Evolutionary conservation across 2,888 invertebrate genomes (phyloP), one percentile per base, ranked within the genome.

Genomic region (Drosophila aldrichi): DNA sequence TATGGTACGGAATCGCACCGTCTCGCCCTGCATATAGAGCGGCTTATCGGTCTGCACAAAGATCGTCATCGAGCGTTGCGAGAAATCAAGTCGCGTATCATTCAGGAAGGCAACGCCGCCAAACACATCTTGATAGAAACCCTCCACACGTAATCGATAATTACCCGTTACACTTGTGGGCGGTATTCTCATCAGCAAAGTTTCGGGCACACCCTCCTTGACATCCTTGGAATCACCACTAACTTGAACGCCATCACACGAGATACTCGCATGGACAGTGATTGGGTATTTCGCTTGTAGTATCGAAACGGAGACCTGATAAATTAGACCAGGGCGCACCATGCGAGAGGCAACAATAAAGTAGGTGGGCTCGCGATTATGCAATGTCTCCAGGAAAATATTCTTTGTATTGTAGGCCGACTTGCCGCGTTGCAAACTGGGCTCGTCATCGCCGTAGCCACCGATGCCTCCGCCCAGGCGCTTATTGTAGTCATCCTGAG

Each of bases 21-120:
- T 96, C 92, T 98, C 97, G 7, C 97, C 96, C 92, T 98, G 98
- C 95, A 96, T 98, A 91, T 99, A 99, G 7, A 98, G 95, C 0
- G 98, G 98, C 91, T 98, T 98, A 92, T 98, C 98, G 87, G 97
- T 95, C 93, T 98, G 98, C 79, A 99, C 96, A 92, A 98, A 98
- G 74, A 98, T 97, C 0, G 98, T 98, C 96, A 98, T 97, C 55
- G 98, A 97, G 43, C 98, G 94, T 83, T 96, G 96, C 0, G 97
- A 97, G 93, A 98, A 99, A 2, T 94, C 94, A 16, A 99, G 94
- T 67, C 95, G 94, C 0, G 98, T 97, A 91, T 98, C 98, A 90
- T 99, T 98, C 49, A 95, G 93, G 92, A 99, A 99, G 0, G 98
- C 97, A 60, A 96, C 95, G 0, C 98, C 98, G 9, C 97, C 97